Evolutionary conservation across 2,888 invertebrate species (phyloP), one percentile per base, ranked within the genome.

Genomic region (Archips xylosteana): DNA sequence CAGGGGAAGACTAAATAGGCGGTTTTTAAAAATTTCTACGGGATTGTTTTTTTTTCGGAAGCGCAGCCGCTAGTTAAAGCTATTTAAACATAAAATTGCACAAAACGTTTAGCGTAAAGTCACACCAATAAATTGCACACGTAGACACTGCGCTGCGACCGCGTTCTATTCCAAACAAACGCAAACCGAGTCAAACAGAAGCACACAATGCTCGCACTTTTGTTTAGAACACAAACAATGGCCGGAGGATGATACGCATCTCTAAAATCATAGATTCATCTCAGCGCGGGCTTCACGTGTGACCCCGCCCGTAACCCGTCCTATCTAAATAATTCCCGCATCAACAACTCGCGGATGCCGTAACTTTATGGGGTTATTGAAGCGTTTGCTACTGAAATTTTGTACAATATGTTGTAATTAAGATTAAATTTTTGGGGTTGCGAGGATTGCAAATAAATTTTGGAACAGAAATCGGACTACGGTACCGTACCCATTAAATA

Each of bases 271-370:
- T 57, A 57, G 57, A 57, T 57, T 57, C 57, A 57, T 57, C 57
- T 57, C 57, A n/a, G n/a, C 8, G 36, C 15, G 39, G 61, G 15
- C 61, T 36, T 51, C 65, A 54, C 54, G 65, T 36, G 65, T 36
- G 51, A 54, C 49, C 39, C 66, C 39, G 15, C 65, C 12, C 67
- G 42, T 9, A 45, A 15, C 67, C 67, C 67, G n/a, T 59, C 67
- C 67, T 68, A 68, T 68, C 67, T 68, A 68, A 68, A 68, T 68
- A 68, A 68, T 68, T 68, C 59, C 67, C 67, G 47, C 59, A 47
- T 60, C 59, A 68, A 68, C 59, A 60, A 60, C 67, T 68, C 45
- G 60, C 60, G 47, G 32, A 67, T 67, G 45, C 67, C 67, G 67
- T 45, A 51, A 65, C 49, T 59, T 59, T 45, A 32, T 57, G 67